Base-by-base conservation (phyloP, 2,888 invertebrate species). In the Drosophila kanekoi region DNA sequence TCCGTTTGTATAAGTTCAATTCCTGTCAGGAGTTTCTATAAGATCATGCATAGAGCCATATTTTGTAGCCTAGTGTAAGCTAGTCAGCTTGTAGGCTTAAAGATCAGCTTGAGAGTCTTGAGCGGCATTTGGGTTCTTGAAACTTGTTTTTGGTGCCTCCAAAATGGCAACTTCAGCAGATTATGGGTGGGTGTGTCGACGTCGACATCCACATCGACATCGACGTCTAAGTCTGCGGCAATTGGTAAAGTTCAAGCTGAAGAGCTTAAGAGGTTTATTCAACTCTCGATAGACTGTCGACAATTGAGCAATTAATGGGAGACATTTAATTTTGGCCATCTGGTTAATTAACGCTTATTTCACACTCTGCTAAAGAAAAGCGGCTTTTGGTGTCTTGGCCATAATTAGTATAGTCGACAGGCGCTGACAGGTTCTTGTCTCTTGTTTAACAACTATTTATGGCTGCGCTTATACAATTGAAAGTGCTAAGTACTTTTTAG, bases 401-500 rank as follows among this genome's bases (percentile, higher is more conserved):
- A 75, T 68, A 79, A 79, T 74, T 73, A 79, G 75, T 3, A 28
- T 51, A 53, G 44, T 0, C 40, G 45, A 49, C 53, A 63, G 79
- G 57, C 68, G 79, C 57, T 44, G 79, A 78, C 75, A 73, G 74
- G 79, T 76, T 76, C 76, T 79, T 37, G 32, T 52, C 38, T 51
- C 11, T 43, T 37, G 79, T 59, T 49, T 56, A 45, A 33, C 47
- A 32, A 28, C 53, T 45, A 54, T 57, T 54, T 60, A 61, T 63
- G 43, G 20, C 51, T 9, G 18, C 1, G 48, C 40, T 61, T 53
- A 38, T 33, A 65, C 79, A 89, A 84, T 84, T 84, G 83, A 84
- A 84, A 84, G 83, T 84, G 83, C 89, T 83, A 87, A 84, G 83
- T 84, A 84, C 83, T 87, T 87, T 83, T 89, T 84, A 89, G 89